Conservation (phyloP, 2,797 vertebrate species). For the Mormyrus proboscirostris region DNA sequence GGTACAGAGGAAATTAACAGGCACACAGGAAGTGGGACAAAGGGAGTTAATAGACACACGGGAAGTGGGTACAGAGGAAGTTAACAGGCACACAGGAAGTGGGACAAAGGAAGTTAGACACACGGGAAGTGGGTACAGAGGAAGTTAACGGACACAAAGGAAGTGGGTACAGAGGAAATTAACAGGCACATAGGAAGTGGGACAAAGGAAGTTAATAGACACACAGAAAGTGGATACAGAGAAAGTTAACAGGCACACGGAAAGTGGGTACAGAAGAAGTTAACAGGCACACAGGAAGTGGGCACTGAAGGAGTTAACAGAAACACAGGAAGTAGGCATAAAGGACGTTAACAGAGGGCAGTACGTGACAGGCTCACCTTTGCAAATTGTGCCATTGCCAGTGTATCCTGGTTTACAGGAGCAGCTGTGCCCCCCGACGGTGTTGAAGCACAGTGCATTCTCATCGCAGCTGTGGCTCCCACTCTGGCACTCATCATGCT, state of each 20-base stretch:
- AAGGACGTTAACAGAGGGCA: background rate
- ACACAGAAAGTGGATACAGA: background rate
- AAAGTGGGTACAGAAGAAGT: background rate
- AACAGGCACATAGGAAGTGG: background rate
- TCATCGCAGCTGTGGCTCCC: conserved; percentile 88
- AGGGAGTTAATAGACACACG: background rate
- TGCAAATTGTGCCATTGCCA: conserved; percentile 87
- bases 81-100: background rate
- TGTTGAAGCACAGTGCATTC: conserved; percentile 94
- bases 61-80: background rate
- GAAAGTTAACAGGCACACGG: background rate
- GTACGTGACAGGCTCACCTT: conserved; percentile 63
- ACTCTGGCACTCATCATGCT: conserved; percentile 87
- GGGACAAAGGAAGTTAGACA: background rate
- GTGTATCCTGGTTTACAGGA: conserved; percentile 90
- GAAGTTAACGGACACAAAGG: background rate
- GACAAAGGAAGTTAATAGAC: background rate
- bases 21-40: background rate
- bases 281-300: background rate
- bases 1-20: background rate
- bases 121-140: background rate
- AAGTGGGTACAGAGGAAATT: background rate
- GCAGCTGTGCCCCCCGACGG: conserved; percentile 91
- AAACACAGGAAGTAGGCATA: background rate
- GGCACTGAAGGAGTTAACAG: background rate